Evolutionary conservation across 1,140 invertebrate species (phyloP).

Genomic region (Aplysia californica): DNA sequence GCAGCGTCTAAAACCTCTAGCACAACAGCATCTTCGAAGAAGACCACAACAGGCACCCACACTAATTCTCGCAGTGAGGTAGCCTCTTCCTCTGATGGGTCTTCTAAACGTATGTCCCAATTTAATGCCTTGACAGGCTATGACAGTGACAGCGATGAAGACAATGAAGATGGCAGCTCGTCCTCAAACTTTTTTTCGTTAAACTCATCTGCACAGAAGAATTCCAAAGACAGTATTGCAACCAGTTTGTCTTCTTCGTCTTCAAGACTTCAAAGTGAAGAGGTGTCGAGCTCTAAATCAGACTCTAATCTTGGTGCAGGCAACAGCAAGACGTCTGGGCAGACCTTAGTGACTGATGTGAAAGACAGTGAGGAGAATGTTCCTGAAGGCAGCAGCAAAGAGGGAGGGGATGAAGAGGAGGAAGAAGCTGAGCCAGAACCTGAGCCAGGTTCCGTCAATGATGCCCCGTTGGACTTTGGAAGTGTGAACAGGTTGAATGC

Average conservation of each 20-base stretch:
- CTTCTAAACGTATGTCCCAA: constrained; percentile 20
- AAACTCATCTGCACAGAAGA: background rate
- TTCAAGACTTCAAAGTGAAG: constrained; percentile 15
- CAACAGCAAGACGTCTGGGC: background rate
- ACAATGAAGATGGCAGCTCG: background rate
- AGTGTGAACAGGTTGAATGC: constrained; percentile 7
- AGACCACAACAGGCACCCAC: background rate
- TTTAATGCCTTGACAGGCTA: constrained; percentile 36
- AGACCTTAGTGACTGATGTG: too few species aligned
- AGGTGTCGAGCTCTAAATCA: background rate
- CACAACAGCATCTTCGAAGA: background rate
- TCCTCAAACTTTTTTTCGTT: constrained; percentile 19
- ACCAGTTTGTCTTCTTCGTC: too few species aligned
- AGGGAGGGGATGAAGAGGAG: background rate
- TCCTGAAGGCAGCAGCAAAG: too few species aligned
- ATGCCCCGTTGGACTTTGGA: constrained; percentile 29
- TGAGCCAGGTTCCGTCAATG: constrained; percentile 21
- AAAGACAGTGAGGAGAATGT: background rate
- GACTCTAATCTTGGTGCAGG: background rate
- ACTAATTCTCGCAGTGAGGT: background rate
- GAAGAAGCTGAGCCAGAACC: constrained; percentile 1
- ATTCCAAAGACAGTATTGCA: background rate
- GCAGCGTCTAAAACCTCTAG: background rate
- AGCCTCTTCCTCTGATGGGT: constrained; percentile 10
- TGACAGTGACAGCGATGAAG: constrained; percentile 53